phyloP scores from a whole-genome alignment of 2,888 invertebrate species.

The Lasioglossum malachurum region DNA sequence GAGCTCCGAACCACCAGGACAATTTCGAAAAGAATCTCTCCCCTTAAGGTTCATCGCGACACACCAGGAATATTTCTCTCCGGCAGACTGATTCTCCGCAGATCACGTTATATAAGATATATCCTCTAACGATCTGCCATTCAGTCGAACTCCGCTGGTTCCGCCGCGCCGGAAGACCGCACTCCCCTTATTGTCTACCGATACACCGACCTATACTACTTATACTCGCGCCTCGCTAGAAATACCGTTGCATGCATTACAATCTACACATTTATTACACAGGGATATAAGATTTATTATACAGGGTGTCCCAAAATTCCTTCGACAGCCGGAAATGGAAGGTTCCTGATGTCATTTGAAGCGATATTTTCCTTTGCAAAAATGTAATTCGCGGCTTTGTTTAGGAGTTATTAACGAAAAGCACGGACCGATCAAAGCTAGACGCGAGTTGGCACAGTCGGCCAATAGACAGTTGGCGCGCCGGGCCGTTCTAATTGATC shows the following conservation, averaged over 20 bases:
- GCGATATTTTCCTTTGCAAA: too few relatives aligned
- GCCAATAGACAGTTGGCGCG: too few relatives aligned
- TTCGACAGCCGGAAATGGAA: too few relatives aligned
- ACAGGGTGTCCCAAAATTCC: too few relatives aligned
- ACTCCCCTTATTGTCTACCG: neutral
- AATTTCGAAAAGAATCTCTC: neutral
- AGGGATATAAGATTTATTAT: too few relatives aligned
- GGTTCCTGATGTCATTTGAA: too few relatives aligned
- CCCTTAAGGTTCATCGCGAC: neutral
- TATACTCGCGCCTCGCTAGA: neutral
- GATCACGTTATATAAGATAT: neutral
- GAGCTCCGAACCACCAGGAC: neutral
- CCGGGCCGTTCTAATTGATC: too few relatives aligned
- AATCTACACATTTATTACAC: neutral
- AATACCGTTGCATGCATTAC: neutral
- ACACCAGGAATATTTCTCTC: neutral
- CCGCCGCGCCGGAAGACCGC: neutral
- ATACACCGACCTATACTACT: neutral
- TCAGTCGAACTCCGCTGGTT: neutral
- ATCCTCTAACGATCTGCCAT: neutral
- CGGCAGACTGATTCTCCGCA: neutral
- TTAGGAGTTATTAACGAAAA: too few relatives aligned
- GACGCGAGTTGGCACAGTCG: too few relatives aligned
- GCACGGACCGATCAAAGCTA: too few relatives aligned
- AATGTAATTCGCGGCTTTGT: too few relatives aligned